Conservation (phyloP, 2,113 vertebrate genomes). For the Hypocryptadius cinnamomeus region DNA sequence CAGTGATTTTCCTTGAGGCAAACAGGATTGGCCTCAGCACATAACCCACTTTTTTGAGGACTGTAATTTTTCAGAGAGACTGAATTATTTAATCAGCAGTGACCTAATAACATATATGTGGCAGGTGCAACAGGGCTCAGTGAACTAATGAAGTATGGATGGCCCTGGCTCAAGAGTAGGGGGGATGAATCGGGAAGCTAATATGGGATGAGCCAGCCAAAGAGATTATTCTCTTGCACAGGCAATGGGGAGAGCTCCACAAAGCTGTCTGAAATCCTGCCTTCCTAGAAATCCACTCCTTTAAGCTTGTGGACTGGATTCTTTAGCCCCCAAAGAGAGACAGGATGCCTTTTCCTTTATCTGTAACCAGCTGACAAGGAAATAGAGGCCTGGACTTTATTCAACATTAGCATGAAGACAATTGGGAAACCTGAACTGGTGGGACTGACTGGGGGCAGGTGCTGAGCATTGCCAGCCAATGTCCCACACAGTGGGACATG, state of each 20-base stretch:
- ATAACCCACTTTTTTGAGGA: constrained; percentile 26
- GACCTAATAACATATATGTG: constrained; percentile 29
- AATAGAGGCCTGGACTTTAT: not conserved
- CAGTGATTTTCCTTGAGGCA: not conserved
- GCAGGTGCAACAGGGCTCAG: constrained; percentile 43
- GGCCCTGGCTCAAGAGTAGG: not conserved
- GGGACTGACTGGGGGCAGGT: not conserved
- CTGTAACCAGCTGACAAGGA: not conserved
- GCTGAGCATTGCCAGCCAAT: not conserved
- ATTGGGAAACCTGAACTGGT: not conserved
- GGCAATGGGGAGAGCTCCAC: not conserved
- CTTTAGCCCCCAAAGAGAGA: not conserved
- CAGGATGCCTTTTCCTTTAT: not conserved
- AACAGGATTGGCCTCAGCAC: not conserved
- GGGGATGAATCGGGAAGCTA: not conserved
- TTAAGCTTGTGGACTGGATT: not conserved
- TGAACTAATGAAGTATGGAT: not conserved
- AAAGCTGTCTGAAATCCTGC: constrained; percentile 29
- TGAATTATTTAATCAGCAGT: constrained; percentile 37
- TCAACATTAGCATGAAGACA: not conserved
- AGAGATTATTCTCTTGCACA: constrained; percentile 38
- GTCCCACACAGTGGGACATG: rapidly evolving
- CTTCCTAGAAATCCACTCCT: constrained; percentile 2
- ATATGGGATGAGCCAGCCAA: constrained; percentile 42
- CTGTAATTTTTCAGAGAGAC: not conserved